A percentile compares a stretch with the other conserved stretches of the same genome.
Evolutionary conservation across 2,888 invertebrate species (phyloP).

Genomic region (Trachelus iudaicus): DNA sequence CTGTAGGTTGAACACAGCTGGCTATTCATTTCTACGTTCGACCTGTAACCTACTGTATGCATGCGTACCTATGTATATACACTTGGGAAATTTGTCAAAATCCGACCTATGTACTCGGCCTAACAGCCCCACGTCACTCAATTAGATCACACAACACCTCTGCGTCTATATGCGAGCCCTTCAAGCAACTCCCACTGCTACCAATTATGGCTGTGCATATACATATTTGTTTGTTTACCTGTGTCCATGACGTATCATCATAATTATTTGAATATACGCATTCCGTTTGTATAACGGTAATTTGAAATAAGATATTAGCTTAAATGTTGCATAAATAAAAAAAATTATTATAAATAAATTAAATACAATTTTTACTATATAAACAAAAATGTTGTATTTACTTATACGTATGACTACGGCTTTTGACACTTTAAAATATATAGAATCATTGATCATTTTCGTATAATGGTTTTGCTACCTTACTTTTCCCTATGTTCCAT

Average conservation of each 20-base stretch:
- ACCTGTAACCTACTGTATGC: background rate
- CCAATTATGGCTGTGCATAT: slow-evolving; percentile 30
- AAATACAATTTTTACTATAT: background rate
- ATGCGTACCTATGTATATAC: slow-evolving; percentile 5
- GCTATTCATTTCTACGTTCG: slow-evolving; percentile 18
- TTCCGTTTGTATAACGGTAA: background rate
- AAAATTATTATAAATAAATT: background rate
- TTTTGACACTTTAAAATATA: too few relatives aligned
- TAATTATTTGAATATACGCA: background rate
- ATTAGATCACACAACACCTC: slow-evolving; percentile 28
- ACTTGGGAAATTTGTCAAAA: slow-evolving; percentile 32
- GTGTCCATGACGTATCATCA: background rate
- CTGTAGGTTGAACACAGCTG: background rate
- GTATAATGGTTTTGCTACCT: too few relatives aligned
- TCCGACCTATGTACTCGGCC: slow-evolving; percentile 22
- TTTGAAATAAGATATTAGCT: background rate
- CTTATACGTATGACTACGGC: background rate
- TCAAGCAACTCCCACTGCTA: slow-evolving; percentile 28
- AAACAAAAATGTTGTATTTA: background rate
- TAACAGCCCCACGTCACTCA: slow-evolving; percentile 24
- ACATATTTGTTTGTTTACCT: slow-evolving; percentile 1
- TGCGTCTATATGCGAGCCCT: slow-evolving; percentile 23
- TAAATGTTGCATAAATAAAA: background rate
- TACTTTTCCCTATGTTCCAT: too few relatives aligned
- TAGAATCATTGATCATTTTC: too few relatives aligned